phyloP scores from a whole-genome alignment of 2,113 vertebrate species.

The Ptilorrhoa leucosticta region DNA sequence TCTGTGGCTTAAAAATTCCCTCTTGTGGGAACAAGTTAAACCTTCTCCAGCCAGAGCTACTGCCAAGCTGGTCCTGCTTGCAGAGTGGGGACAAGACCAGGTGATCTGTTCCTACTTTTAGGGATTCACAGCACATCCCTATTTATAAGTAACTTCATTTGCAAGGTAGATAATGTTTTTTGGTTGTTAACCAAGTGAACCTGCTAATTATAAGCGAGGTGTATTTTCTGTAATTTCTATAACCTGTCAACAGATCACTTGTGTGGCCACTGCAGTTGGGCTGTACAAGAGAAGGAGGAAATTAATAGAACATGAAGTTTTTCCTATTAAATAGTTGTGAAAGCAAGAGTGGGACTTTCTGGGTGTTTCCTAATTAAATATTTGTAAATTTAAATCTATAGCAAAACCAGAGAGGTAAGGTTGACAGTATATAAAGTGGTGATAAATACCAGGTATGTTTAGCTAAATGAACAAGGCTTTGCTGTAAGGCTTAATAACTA shows the following conservation, averaged over 20 bases:
- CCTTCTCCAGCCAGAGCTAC: background rate
- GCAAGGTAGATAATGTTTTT: background rate
- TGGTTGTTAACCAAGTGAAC: background rate
- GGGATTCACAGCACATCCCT: background rate
- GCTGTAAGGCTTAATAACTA: slow-evolving; percentile 69
- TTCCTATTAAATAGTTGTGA: background rate
- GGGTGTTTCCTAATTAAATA: slow-evolving; percentile 48
- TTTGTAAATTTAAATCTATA: slow-evolving; percentile 60
- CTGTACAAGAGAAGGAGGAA: background rate
- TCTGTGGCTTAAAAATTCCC: background rate
- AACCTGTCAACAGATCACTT: background rate
- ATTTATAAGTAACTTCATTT: background rate
- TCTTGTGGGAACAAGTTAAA: background rate
- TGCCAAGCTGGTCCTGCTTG: background rate
- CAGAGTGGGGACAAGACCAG: background rate
- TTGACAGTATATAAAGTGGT: slow-evolving; percentile 62
- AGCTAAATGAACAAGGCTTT: slow-evolving; percentile 66
- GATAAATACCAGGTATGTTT: slow-evolving; percentile 71
- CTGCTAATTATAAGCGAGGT: background rate
- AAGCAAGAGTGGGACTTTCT: background rate
- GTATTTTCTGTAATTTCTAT: background rate
- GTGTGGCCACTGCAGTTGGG: background rate
- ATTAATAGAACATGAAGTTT: background rate
- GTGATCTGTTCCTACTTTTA: background rate
- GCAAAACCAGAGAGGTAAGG: slow-evolving; percentile 32